Evolutionary conservation across 2,888 invertebrate genomes (phyloP), one percentile per base, ranked within the genome.

Genomic region (Rhamnusium bicolor): DNA sequence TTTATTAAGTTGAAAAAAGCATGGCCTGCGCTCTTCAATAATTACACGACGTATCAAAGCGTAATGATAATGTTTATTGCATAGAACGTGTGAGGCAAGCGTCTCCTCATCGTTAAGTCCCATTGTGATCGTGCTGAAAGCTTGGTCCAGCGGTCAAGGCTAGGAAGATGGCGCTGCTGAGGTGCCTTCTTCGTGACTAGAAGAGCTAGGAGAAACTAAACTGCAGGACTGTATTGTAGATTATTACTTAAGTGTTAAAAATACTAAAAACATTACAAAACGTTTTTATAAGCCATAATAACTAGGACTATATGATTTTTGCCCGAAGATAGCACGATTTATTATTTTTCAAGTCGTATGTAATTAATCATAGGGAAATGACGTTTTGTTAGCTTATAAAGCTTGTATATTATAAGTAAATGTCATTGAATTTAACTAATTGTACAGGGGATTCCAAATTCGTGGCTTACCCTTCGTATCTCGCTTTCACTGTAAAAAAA

Each of bases 101-200:
- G 32, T 54, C 53, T 67, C 46, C 46, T 46, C 46, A 46, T 67
- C 46, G 46, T 67, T 21, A n/a, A 56, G 46, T 46, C 46, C 27
- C 67, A 46, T 46, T 67, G 46, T 54, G 18, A 67, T 67, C 40
- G 46, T 29, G 51, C 19, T 29, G 66, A 66, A 54, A 66, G 66
- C 32, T 18, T 29, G n/a, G 21, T 61, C 40, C 73, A 61, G 69
- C 77, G 77, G 77, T 77, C 77, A 77, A 77, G 77, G 77, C 70
- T 76, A 72, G 58, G 49, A 71, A 61, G 72, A 73, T 73, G 74
- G 72, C 73, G 73, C 54, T 67, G 73, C 68, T 69, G 70, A 54
- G 66, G 51, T 58, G 65, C 51, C 69, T 58, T 75, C 70, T 71
- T 73, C 66, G 68, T 63, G 71, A 56, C 60, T 40, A 40, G 40